A percentile compares a stretch with the other conserved stretches of the same genome.
Evolutionary conservation across 2,888 invertebrate species (phyloP).

Genomic region (Phyllotreta cruciferae): DNA sequence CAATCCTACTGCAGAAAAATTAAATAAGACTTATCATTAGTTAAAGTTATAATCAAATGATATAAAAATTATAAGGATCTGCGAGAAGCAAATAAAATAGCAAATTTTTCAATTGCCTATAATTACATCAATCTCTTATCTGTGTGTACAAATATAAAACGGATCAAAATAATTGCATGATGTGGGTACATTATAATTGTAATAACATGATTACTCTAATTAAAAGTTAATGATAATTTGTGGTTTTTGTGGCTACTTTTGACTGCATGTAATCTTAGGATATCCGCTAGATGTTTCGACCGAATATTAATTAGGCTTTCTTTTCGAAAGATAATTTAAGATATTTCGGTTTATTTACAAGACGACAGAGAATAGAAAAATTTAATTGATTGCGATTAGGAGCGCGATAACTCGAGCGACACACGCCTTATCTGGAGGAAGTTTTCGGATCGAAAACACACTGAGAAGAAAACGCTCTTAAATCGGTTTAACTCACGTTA

Average conservation of each 20-base stretch:
- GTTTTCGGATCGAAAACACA: no score
- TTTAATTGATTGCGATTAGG: conserved; percentile 21
- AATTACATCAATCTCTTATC: no score
- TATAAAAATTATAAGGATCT: no score
- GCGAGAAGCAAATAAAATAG: no score
- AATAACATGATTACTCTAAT: conserved; percentile 23
- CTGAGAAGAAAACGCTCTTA: background rate
- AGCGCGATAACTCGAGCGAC: conserved; percentile 22
- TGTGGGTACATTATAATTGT: conserved; percentile 4
- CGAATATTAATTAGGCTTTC: conserved; percentile 27
- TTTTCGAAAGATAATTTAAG: conserved; percentile 25
- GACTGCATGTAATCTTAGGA: conserved; percentile 34
- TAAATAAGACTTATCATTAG: no score
- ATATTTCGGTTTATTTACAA: conserved; percentile 28
- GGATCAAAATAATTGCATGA: no score
- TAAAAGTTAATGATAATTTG: conserved; percentile 29
- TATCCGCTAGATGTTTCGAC: conserved; percentile 29
- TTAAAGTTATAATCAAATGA: no score
- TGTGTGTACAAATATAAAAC: no score
- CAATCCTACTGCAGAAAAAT: no score
- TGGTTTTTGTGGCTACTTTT: conserved; percentile 29
- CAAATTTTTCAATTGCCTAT: no score
- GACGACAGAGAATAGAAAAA: conserved; percentile 11
- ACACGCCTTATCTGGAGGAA: no score
- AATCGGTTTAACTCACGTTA: background rate